Evolutionary conservation across 2,888 invertebrate species (phyloP), one percentile per base, ranked within the genome.

Genomic region (Eilema caniola): DNA sequence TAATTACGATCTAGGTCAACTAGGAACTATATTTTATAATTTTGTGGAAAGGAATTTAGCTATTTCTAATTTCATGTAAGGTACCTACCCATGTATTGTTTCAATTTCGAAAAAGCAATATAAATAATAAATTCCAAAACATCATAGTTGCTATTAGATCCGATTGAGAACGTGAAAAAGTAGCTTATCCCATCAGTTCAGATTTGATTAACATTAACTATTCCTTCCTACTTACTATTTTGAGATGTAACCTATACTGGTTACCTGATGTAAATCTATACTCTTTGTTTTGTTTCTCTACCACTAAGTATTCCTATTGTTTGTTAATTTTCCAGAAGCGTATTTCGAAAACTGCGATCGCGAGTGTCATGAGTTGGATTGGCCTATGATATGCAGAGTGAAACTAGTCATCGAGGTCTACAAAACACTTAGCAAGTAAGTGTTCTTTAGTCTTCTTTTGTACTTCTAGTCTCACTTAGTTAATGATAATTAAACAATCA

Each of bases 331-430:
- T 96, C 66, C 96, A 97, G 97, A 97, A 91, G 96, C 96, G 86
- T 96, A 96, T 84, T 97, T 97, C 84, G 96, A 97, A 83, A 97
- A 96, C 85, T 98, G 98, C 89, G 97, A 97, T 86, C 95, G 98
- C 83, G 96, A 97, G 82, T 98, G 98, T 89, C 97, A 97, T 84
- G 97, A 97, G 77, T 91, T 97, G 74, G 97, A 97, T 85, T 97
- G 97, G 96, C 97, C 97, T 4, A 97, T 97, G 97, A 97, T 97
- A 83, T 98, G 98, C 89, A 95, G 97, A 71, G 96, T 97, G 75
- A 97, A 97, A 91, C 94, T 98, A 80, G 96, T 96, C 61, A 93
- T 98, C 71, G 98, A 98, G 91, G 96, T 96, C 79, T 97, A 97
- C 86, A 96, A 97, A 87, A 96, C 97, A 7, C 94, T 96, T 78